Percentiles rank a stretch among this genome's conserved stretches.
phyloP scores from a whole-genome alignment of 2,888 invertebrate genomes.

The Himalopsyche anomala region DNA sequence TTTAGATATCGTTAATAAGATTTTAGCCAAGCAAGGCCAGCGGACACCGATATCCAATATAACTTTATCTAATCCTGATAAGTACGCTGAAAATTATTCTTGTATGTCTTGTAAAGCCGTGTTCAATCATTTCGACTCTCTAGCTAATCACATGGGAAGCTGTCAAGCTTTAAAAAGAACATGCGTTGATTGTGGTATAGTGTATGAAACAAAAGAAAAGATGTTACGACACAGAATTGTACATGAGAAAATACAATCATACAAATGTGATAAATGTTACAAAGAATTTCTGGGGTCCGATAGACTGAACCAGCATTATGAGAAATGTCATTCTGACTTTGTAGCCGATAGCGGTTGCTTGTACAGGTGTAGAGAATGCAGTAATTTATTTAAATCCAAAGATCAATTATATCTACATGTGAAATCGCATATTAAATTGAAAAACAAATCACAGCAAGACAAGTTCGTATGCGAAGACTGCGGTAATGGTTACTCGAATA shows the following conservation, averaged over 20 bases:
- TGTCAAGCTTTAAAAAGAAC: conserved; percentile 72
- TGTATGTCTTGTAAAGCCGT: conserved; percentile 73
- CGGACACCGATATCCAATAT: conserved; percentile 24
- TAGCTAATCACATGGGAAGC: conserved; percentile 72
- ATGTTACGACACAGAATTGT: conserved; percentile 71
- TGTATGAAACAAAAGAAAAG: conserved; percentile 73
- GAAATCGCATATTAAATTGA: conserved; percentile 71
- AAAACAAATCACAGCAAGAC: conserved; percentile 68
- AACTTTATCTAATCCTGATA: conserved; percentile 13
- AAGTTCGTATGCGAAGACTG: conserved; percentile 59
- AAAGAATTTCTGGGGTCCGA: conserved; percentile 70
- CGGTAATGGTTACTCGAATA: conserved; percentile 53
- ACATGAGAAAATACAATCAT: conserved; percentile 68
- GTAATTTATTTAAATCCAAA: conserved; percentile 71
- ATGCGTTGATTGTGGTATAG: conserved; percentile 71
- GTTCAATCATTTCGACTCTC: conserved; percentile 70
- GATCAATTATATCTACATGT: conserved; percentile 72
- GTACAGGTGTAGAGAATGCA: conserved; percentile 74
- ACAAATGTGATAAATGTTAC: conserved; percentile 70
- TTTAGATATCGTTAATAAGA: conserved; percentile 71
- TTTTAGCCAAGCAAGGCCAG: conserved; percentile 65
- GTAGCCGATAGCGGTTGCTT: conserved; percentile 69
- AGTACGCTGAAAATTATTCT: conserved; percentile 67
- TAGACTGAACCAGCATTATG: conserved; percentile 70
- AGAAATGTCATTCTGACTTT: conserved; percentile 70